Evolutionary conservation across 1,140 invertebrate species (phyloP), one percentile per base, ranked within the genome.

Genomic region (Lucilia cuprina): DNA sequence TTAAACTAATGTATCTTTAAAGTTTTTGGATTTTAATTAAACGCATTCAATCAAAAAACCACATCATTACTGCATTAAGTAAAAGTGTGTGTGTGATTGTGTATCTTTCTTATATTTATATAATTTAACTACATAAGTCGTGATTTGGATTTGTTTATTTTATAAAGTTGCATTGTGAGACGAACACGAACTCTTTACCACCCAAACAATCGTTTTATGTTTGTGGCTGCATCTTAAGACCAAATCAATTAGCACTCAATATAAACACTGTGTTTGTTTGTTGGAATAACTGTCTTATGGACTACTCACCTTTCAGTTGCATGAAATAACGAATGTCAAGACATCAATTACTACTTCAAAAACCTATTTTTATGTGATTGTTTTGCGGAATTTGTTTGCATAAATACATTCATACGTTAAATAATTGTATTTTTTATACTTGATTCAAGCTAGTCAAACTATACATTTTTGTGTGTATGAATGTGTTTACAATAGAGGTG

Each of bases 11-110:
- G n/a, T n/a, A 14, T n/a, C 14, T 60, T 60, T 60, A 60, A 60
- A 17, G 13, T 60, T 60, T 60, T 17, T 60, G 9, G 74, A n/a
- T 9, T 41, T 77, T 77, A n/a, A 77, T 77, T 17, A 35, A 77
- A 75, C 25, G 14, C 74, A 77, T 77, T 77, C 34, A 41, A 78
- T 78, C 14, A 41, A 78, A 47, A 47, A 41, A 78, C 35, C 75
- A 12, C 75, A 78, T 78, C 14, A n/a, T 41, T 78, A 78, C 75
- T 41, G 2, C 2, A n/a, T 60, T 60, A 60, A 60, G 14, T n/a
- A 2, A 8, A 10, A 2, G 41, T 41, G 41, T 41, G 41, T 5
- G 41, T 41, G 41, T 41, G 10, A 7, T 41, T 41, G 41, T 10
- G 25, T 41, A 41, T 41, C 7, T 7, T 41, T 41, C 5, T 41